Conservation (phyloP, 2,113 vertebrate species). For the Pseudorasbora parva region DNA sequence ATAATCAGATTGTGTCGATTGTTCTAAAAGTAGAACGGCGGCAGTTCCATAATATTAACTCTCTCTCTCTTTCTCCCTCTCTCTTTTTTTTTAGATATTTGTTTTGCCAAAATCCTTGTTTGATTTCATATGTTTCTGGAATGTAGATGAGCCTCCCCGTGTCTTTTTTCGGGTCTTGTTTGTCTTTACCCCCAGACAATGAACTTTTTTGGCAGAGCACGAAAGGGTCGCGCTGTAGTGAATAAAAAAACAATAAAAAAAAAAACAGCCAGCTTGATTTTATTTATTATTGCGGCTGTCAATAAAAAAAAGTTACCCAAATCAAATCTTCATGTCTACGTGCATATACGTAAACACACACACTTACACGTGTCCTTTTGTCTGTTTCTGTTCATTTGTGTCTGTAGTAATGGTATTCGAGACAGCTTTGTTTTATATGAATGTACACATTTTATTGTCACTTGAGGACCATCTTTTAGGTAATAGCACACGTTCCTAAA, state of each 20-base stretch:
- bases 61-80: constrained; percentile 72
- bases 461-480: background rate
- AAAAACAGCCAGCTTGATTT: constrained; percentile 8
- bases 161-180: constrained; percentile 62
- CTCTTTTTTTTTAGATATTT: constrained; percentile 71
- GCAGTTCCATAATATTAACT: constrained; percentile 70
- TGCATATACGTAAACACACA: background rate
- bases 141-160: constrained; percentile 55
- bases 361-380: background rate
- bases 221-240: constrained; percentile 55
- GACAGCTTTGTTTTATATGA: background rate
- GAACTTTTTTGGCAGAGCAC: constrained; percentile 24
- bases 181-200: constrained; percentile 31
- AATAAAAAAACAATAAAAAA: background rate
- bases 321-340: background rate
- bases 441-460: background rate
- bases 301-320: constrained; percentile 24
- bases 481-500: background rate
- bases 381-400: constrained; percentile 12
- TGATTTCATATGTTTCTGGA: constrained; percentile 63
- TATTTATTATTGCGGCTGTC: constrained; percentile 21
- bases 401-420: background rate
- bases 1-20: constrained; percentile 73
- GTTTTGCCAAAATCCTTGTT: constrained; percentile 69
- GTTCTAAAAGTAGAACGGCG: constrained; percentile 74